Evolutionary conservation across 1,140 invertebrate genomes (phyloP).

Genomic region (Pogonomyrmex barbatus): DNA sequence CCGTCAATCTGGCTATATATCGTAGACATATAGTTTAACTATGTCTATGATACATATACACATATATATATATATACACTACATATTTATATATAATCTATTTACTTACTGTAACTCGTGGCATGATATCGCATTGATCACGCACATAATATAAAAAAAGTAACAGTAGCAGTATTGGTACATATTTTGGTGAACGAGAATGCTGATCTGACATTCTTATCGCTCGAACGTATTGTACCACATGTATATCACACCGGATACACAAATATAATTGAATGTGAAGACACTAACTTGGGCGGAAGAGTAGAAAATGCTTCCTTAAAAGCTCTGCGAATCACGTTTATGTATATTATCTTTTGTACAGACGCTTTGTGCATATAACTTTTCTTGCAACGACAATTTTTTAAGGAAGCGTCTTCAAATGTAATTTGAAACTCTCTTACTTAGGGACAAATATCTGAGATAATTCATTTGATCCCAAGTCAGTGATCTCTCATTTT

Average conservation of each 20-base stretch:
- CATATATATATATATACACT: constrained; percentile 4
- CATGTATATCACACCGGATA: constrained; percentile 25
- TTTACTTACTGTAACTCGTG: constrained; percentile 46
- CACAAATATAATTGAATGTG: constrained; percentile 19
- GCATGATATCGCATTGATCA: constrained; percentile 9
- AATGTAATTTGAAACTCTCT: background rate
- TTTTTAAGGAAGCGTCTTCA: constrained; percentile 1
- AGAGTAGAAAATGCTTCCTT: constrained; percentile 3
- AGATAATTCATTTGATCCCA: background rate
- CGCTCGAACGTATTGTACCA: constrained; percentile 42
- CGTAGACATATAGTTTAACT: too few relatives aligned
- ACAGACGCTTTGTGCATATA: background rate
- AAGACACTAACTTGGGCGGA: background rate
- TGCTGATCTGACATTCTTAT: constrained; percentile 33
- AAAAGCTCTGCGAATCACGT: background rate
- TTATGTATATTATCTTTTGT: background rate
- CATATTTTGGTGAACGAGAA: constrained; percentile 75
- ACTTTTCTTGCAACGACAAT: background rate
- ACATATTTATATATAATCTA: constrained; percentile 16
- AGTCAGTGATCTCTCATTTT: background rate
- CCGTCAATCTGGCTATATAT: constrained; percentile 47
- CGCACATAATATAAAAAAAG: constrained; percentile 77
- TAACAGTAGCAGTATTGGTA: constrained; percentile 79
- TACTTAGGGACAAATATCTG: background rate
- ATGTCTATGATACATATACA: background rate